phyloP scores from a whole-genome alignment of 2,113 vertebrate genomes.

The Melanostigma gelatinosum region DNA sequence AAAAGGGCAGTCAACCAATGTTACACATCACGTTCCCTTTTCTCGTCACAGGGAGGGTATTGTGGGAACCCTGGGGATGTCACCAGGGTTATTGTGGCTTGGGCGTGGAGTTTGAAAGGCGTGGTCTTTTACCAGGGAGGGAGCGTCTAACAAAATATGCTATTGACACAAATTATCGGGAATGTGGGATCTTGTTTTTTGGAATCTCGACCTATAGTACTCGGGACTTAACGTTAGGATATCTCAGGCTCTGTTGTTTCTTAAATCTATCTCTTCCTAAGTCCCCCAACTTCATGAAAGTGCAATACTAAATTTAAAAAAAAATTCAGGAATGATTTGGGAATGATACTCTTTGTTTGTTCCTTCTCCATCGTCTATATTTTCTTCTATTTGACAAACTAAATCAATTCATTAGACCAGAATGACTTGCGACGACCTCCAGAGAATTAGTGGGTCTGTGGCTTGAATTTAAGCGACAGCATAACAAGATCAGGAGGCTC shows the following conservation, averaged over 20 bases:
- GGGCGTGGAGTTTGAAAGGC: no score
- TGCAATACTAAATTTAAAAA: no score
- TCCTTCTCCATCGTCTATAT: no score
- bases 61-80: neutral
- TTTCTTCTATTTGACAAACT: neutral
- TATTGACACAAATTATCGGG: no score
- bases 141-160: no score
- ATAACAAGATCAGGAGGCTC: conserved; percentile 6
- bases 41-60: neutral
- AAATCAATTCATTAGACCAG: neutral
- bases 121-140: no score
- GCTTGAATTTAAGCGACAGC: neutral
- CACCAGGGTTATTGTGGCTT: neutral
- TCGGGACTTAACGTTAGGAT: no score
- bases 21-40: neutral
- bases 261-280: neutral
- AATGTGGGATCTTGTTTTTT: no score
- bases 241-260: neutral
- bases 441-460: neutral
- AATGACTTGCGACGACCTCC: neutral
- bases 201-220: no score
- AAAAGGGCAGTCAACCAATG: neutral
- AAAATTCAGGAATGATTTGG: neutral
- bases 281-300: neutral
- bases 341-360: no score